Evolutionary conservation across 2,888 invertebrate species (phyloP), one percentile per base, ranked within the genome.

Genomic region (Eilema caniola): DNA sequence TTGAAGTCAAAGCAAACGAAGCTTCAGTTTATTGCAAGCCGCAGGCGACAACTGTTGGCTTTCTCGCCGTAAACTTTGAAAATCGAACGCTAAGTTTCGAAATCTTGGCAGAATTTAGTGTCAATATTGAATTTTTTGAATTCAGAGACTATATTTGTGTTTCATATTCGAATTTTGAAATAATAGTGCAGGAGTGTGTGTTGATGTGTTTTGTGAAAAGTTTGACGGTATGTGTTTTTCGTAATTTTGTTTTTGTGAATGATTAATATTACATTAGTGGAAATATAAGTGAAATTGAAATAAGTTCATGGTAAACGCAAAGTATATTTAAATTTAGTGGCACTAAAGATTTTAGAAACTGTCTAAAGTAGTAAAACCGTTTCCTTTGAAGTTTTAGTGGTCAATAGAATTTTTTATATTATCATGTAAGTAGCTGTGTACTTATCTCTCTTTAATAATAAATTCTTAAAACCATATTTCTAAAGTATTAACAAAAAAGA

Each of bases 21-120:
- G 71, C 82, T 73, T 82, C 86, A 89, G 90, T 88, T 79, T 87
- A 86, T 84, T 85, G 84, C 86, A 85, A 80, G 86, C 84, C 78
- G 82, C 82, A 82, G 81, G 75, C 78, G 79, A 84, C 85, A 86
- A 85, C 88, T 79, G 83, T 77, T 82, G 84, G 76, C 78, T 83
- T 83, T 81, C 70, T 74, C 76, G 79, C 67, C 67, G 71, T 71
- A 24, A 47, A 70, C 70, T 82, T 79, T 76, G 68, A 83, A 83
- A 78, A 84, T 79, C 80, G 83, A 79, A 82, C 74, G 64, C 56
- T 70, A 57, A 41, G 25, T 67, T 76, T 71, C 73, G 69, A n/a
- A 53, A n/a, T 53, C 20, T 53, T 53, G 16, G 10, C 8, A 10
- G 53, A 53, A 53, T 53, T 28, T 25, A 5, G 59, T 59, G 47